Base-by-base conservation (phyloP, 2,797 vertebrate genomes). In the Petrocephalus schoutedeni region DNA sequence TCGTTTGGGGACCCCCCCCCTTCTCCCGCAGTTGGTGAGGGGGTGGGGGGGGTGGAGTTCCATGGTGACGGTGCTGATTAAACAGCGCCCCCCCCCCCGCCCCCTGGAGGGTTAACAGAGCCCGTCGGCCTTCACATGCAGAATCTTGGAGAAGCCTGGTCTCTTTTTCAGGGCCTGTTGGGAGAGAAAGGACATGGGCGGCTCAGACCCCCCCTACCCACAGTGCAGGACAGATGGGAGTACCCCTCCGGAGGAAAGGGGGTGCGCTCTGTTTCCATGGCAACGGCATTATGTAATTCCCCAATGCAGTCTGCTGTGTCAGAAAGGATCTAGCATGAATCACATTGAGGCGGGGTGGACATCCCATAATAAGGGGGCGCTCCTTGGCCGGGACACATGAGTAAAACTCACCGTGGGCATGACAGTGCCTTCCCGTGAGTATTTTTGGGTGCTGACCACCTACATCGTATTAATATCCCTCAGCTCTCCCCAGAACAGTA, bases 61-160 rank as follows among this genome's bases (percentile, higher is more conserved):
- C 2, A 2, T 58, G 16, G 28, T 0, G 53, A 41, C 45, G 19
- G 56, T 41, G 32, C 49, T 21, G 54, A 6, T 36, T 61, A 19
- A n/a, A 49, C 36, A 41, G 74, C 71, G 32, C 45, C 80, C 10
- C 16, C 36, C n/a, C 83, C 54, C 51, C 21, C 53, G 21, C 23
- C 21, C 12, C 83, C 83, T 51, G 56, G 61, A 36, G 74, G 19
- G 90, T 95, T 97, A 98, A 94, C 97, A 98, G 92, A 97, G 93
- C 88, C 95, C 96, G 90, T 98, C 98, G 77, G 97, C 97, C 92
- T 98, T 98, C 91, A 98, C 96, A 36, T 99, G 98, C 93, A 99
- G 95, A 82, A 99, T 99, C 96, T 99, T 99, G 91, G 98, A 99
- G 95, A 99, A 99, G 89, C 98, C 98, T 0, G 98, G 98, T 91